These are phyloP conservation scores for Lepidocyrtoides sp. DNA, from an alignment of 2,888 invertebrate genomes.

Conservation along the genomic window DNA sequence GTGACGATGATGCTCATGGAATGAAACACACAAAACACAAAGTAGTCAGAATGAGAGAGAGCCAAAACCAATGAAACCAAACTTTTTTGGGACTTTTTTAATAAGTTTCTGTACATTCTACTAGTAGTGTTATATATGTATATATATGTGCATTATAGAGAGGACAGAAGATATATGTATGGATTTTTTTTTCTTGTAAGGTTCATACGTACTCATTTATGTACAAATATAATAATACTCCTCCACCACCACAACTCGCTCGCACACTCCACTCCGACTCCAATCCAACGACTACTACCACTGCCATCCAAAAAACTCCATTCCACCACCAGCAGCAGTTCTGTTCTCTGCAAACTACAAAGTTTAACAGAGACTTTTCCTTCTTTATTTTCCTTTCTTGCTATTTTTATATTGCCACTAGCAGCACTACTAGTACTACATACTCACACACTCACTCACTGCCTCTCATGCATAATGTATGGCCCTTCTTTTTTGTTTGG, in stretches of 20 bases:
- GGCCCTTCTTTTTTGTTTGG: not conserved
- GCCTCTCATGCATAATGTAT: conserved; percentile 30
- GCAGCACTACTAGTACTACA: not conserved
- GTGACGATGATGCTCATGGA: conserved; percentile 27
- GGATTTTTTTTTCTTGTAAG: conserved; percentile 28
- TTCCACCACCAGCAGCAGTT: not conserved
- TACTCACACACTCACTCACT: conserved; percentile 8
- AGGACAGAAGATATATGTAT: not conserved
- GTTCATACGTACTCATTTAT: conserved; percentile 2
- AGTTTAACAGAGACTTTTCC: conserved; percentile 16
- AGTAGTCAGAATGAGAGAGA: not conserved
- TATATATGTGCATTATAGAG: not conserved
- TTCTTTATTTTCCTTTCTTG: conserved; percentile 22
- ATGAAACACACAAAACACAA: not conserved
- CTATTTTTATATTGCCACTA: conserved; percentile 31
- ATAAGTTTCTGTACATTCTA: conserved; percentile 15
- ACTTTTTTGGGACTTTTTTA: conserved; percentile 35
- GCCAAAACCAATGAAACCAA: conserved; percentile 27
- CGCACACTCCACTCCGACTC: not conserved
- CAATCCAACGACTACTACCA: not conserved
- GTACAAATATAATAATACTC: conserved; percentile 1
- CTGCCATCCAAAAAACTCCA: not conserved
- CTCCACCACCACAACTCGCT: not conserved
- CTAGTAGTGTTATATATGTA: no score
- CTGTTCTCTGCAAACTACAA: not conserved